phyloP scores from a whole-genome alignment of 2,797 vertebrate species.

The Pseudocheirus occidentalis region DNA sequence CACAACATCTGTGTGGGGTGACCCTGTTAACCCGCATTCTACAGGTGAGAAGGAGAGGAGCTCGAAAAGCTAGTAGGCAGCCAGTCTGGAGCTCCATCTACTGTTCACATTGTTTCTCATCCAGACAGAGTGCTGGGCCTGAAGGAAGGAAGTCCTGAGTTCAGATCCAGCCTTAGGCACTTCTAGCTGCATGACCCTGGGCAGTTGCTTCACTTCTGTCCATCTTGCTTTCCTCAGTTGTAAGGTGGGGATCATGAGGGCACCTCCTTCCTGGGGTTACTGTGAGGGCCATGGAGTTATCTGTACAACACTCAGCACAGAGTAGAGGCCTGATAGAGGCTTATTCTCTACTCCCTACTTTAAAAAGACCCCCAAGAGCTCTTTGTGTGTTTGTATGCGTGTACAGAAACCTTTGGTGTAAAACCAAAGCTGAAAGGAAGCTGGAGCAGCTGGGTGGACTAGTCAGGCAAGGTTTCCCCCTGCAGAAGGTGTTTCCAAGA shows the following conservation, averaged over 20 bases:
- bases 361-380: too few relatives aligned
- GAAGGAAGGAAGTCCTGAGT: not conserved
- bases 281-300: too few relatives aligned
- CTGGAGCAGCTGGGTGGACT: not conserved
- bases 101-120: not conserved
- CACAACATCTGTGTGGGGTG: not conserved
- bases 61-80: not conserved
- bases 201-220: not conserved
- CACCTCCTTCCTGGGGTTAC: too few relatives aligned
- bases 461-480: not conserved
- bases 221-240: not conserved
- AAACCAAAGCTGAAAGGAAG: too few relatives aligned
- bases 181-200: not conserved
- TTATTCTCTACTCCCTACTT: too few relatives aligned
- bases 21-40: not conserved
- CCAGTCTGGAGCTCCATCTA: not conserved
- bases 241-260: not conserved
- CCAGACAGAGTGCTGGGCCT: not conserved
- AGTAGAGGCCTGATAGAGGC: too few relatives aligned
- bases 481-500: not conserved
- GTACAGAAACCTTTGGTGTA: not conserved
- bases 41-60: not conserved
- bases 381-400: not conserved
- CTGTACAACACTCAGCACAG: too few relatives aligned
- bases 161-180: not conserved